These are phyloP conservation scores for Strix occidentalis DNA, from an alignment of 2,797 vertebrate genomes.

Conservation along the genomic window DNA sequence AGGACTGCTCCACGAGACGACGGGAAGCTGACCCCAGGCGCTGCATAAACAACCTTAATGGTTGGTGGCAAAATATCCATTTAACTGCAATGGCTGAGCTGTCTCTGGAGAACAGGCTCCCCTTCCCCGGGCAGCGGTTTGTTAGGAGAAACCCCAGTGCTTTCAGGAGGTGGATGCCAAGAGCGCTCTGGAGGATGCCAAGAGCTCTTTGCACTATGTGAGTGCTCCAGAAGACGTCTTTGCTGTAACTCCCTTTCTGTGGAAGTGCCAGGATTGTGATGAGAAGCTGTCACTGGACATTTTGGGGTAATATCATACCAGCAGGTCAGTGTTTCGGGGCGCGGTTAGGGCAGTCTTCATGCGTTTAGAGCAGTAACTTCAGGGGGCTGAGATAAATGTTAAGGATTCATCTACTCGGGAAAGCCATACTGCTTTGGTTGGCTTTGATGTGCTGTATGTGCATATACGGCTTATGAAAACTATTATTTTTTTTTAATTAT, in stretches of 20 bases:
- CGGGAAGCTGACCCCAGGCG: not conserved
- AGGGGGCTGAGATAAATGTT: not conserved
- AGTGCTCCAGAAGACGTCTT: not conserved
- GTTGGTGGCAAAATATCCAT: too few relatives aligned
- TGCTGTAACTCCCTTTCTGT: not conserved
- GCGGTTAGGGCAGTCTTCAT: too few relatives aligned
- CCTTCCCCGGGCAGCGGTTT: accelerated
- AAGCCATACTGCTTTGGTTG: not conserved
- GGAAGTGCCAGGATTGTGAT: not conserved
- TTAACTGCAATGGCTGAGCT: too few relatives aligned
- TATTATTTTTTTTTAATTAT: not conserved
- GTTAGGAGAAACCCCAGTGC: not conserved
- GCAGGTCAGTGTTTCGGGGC: not conserved
- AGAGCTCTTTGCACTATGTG: not conserved
- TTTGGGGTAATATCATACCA: accelerated
- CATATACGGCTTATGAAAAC: not conserved
- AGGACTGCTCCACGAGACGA: not conserved
- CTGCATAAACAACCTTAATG: not conserved
- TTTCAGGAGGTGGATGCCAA: accelerated
- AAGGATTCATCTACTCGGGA: not conserved
- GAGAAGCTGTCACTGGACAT: not conserved
- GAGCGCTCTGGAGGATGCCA: not conserved
- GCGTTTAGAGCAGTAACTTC: not conserved
- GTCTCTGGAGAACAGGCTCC: not conserved
- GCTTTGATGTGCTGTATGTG: not conserved